These are phyloP conservation scores for Drosophila miranda DNA, from an alignment of 1,140 invertebrate genomes.

Conservation along the genomic window DNA sequence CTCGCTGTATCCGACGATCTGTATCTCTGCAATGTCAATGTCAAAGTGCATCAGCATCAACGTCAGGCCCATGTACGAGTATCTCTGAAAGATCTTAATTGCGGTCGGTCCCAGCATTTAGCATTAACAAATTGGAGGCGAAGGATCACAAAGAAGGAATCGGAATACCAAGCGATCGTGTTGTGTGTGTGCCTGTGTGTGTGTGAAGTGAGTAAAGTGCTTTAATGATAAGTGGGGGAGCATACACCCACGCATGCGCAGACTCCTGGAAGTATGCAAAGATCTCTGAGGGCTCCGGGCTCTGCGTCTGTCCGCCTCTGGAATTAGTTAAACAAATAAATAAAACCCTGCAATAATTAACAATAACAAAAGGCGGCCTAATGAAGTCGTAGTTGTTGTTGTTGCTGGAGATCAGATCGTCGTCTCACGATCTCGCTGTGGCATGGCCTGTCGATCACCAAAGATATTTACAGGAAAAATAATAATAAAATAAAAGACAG, in stretches of 20 bases:
- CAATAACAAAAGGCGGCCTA: conserved; percentile 74
- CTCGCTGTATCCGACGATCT: conserved; percentile 46
- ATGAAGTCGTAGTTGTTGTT: conserved; percentile 61
- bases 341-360: conserved; percentile 67
- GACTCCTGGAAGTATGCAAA: conserved; percentile 9
- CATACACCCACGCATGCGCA: too few relatives aligned
- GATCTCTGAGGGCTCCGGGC: background rate
- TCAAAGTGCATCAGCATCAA: conserved; percentile 66
- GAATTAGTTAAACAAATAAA: conserved; percentile 78
- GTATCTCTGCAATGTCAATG: conserved; percentile 71
- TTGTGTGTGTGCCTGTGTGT: too few relatives aligned
- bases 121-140: conserved; percentile 45
- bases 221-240: too few relatives aligned
- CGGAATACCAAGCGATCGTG: conserved; percentile 1
- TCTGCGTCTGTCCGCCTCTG: conserved; percentile 23
- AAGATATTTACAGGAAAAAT: conserved; percentile 46
- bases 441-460: conserved; percentile 48
- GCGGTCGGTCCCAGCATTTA: conserved; percentile 40
- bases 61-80: conserved; percentile 42
- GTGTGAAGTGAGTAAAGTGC: too few relatives aligned
- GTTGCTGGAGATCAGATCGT: conserved; percentile 10
- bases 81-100: conserved; percentile 58
- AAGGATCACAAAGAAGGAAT: conserved; percentile 24
- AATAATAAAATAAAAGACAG: conserved; percentile 34
- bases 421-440: conserved; percentile 32